Conservation (phyloP, 2,113 vertebrate species). For the Emydura subglobosa region DNA sequence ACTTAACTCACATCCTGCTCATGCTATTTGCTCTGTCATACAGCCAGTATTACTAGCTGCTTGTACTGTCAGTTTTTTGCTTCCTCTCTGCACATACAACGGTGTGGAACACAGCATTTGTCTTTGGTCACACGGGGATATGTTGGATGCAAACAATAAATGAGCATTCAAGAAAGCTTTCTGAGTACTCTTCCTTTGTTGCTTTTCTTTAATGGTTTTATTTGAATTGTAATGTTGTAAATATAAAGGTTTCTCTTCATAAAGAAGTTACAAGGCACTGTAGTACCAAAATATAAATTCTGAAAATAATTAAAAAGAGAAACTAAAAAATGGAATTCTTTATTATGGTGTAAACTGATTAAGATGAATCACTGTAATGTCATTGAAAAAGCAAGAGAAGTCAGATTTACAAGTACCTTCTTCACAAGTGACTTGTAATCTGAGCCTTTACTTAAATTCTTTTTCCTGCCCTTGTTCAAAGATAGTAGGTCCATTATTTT, state of each 20-base stretch:
- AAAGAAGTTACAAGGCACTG: background rate
- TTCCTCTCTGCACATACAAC: background rate
- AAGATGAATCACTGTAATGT: rapidly evolving
- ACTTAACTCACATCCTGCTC: background rate
- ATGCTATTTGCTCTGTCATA: rapidly evolving
- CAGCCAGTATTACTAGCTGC: rapidly evolving
- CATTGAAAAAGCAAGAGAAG: too few species aligned
- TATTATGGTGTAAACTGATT: background rate
- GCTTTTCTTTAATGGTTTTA: background rate
- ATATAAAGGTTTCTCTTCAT: background rate
- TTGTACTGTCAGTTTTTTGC: background rate
- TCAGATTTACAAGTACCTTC: background rate
- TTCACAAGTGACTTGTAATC: background rate
- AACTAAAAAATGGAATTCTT: constrained; percentile 14
- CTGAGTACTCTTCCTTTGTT: rapidly evolving
- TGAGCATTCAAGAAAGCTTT: background rate
- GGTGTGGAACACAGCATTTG: background rate
- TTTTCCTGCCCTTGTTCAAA: background rate
- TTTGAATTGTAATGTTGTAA: background rate
- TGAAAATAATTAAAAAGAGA: background rate
- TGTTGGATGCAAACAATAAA: background rate
- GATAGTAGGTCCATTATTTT: background rate
- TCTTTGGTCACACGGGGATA: background rate
- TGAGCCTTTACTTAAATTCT: constrained; percentile 8
- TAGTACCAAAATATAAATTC: background rate